Percentiles rank a stretch among this genome's conserved stretches.
phyloP scores from a whole-genome alignment of 2,113 vertebrate species.

The Scalopus aquaticus region DNA sequence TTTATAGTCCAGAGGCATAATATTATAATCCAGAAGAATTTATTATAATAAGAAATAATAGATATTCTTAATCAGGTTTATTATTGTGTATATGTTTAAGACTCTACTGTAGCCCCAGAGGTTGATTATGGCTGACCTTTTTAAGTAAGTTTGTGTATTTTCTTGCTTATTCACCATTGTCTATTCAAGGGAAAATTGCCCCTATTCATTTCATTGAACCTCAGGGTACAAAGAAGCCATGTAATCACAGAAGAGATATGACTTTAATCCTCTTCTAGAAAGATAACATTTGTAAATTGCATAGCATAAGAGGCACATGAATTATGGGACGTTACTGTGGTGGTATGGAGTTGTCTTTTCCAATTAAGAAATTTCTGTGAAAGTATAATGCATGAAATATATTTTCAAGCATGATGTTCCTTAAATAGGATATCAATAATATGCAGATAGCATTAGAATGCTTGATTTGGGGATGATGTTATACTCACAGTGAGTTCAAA shows the following conservation, averaged over 20 bases:
- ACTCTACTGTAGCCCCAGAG: neutral
- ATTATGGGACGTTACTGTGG: neutral
- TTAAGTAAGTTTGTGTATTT: constrained; percentile 7
- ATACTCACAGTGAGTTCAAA: constrained; percentile 32
- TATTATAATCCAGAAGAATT: neutral
- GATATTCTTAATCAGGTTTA: neutral
- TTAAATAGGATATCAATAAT: neutral
- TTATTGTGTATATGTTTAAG: neutral
- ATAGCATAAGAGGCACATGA: neutral
- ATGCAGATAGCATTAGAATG: neutral
- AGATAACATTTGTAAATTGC: neutral
- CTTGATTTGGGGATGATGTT: neutral
- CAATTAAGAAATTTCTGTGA: constrained; percentile 27
- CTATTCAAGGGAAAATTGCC: constrained; percentile 20
- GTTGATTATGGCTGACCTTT: constrained; percentile 20
- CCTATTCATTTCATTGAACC: neutral
- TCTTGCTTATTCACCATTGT: neutral
- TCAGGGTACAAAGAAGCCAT: neutral
- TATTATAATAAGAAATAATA: neutral
- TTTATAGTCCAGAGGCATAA: neutral
- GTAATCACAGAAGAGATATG: constrained; percentile 15
- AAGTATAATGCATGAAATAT: accelerated
- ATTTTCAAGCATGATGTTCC: neutral
- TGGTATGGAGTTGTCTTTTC: neutral
- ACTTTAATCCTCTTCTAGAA: constrained; percentile 44